Percentiles rank a stretch among this genome's conserved stretches.
These are phyloP conservation scores for Amaurobius ferox DNA, from an alignment of 2,888 invertebrate species.

Conservation along the genomic window DNA sequence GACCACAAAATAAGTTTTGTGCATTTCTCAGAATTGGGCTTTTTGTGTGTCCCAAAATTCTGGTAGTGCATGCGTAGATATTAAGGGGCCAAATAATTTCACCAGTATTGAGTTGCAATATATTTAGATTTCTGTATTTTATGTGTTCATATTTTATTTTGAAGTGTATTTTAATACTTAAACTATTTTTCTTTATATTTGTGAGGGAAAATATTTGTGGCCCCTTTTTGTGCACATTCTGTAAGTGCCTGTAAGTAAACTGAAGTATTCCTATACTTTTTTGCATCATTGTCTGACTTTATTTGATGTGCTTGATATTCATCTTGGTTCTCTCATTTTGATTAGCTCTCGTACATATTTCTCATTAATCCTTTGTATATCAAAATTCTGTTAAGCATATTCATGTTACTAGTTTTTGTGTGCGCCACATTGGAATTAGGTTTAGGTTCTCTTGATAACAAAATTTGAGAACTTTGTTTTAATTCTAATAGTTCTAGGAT, in stretches of 20 bases:
- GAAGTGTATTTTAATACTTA: too few species aligned
- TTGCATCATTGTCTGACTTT: not conserved
- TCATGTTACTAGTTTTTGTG: not conserved
- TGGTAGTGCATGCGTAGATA: not conserved
- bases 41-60: not conserved
- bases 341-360: not conserved
- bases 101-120: slow-evolving; percentile 13
- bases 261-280: not conserved
- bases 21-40: not conserved
- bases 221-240: slow-evolving; percentile 49
- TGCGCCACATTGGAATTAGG: not conserved
- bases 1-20: not conserved
- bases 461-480: not conserved
- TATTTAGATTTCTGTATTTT: not conserved
- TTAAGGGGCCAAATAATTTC: slow-evolving; percentile 7
- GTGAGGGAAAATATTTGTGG: not conserved
- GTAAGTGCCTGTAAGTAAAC: slow-evolving; percentile 51
- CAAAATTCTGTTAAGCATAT: not conserved
- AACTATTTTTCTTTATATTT: not conserved
- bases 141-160: not conserved
- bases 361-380: not conserved
- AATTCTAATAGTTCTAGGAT: not conserved
- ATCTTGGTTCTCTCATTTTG: not conserved
- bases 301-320: not conserved
- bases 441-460: not conserved